These are phyloP conservation scores for Trisateles emortualis DNA, from an alignment of 2,888 invertebrate genomes.

Conservation along the genomic window DNA sequence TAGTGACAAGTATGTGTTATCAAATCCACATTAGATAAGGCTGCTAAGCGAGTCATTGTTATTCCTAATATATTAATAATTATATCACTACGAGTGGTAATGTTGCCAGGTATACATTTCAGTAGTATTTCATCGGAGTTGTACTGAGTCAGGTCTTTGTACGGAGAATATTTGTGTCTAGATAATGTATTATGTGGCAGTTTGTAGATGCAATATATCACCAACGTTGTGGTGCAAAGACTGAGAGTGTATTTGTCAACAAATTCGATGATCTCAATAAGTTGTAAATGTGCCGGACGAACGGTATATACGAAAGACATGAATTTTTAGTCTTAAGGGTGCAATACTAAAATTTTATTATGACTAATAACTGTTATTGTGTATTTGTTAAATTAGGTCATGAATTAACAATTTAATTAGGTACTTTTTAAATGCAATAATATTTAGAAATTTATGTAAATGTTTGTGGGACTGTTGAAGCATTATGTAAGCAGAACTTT, in stretches of 20 bases:
- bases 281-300: slow-evolving; percentile 25
- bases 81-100: slow-evolving; percentile 53
- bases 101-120: slow-evolving; percentile 48
- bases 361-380: slow-evolving; percentile 24
- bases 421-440: slow-evolving; percentile 13
- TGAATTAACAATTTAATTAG: slow-evolving; percentile 16
- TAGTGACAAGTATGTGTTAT: slow-evolving; percentile 26
- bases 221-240: slow-evolving; percentile 24
- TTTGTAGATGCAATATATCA: not conserved
- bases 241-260: slow-evolving; percentile 51
- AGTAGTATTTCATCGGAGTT: slow-evolving; percentile 52
- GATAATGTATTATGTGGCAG: not conserved
- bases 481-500: no score
- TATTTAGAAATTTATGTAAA: slow-evolving; percentile 4
- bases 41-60: slow-evolving; percentile 38
- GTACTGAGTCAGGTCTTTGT: slow-evolving; percentile 48
- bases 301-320: slow-evolving; percentile 38
- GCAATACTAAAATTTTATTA: slow-evolving; percentile 43
- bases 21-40: slow-evolving; percentile 10
- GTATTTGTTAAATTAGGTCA: slow-evolving; percentile 24
- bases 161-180: not conserved
- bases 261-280: slow-evolving; percentile 48
- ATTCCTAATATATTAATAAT: slow-evolving; percentile 17
- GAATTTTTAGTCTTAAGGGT: slow-evolving; percentile 39
- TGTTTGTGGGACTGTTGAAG: no score